Percentiles rank a stretch among this genome's conserved stretches.
Evolutionary conservation across 2,113 vertebrate genomes (phyloP).

Genomic region (Tympanuchus pallidicinctus): DNA sequence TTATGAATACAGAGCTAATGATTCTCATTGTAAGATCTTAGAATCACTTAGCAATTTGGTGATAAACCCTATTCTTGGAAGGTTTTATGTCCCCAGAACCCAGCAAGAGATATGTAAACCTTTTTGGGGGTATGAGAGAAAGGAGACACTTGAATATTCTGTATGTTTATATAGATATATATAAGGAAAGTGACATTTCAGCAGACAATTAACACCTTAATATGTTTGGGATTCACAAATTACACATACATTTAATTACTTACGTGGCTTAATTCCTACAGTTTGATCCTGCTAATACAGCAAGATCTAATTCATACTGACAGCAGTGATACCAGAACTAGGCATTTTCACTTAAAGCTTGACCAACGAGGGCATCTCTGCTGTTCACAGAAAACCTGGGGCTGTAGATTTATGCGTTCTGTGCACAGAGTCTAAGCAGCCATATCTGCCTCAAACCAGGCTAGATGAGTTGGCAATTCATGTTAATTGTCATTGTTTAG

Average conservation of each 20-base stretch:
- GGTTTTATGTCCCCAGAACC: not conserved
- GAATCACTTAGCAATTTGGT: not conserved
- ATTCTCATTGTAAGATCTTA: not conserved
- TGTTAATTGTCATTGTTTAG: fast-evolving
- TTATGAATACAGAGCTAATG: not conserved
- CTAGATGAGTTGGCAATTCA: not conserved
- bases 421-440: not conserved
- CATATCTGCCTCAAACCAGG: not conserved
- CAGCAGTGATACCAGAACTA: not conserved
- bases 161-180: not conserved
- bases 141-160: not conserved
- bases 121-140: not conserved
- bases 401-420: not conserved
- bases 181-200: not conserved
- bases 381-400: not conserved
- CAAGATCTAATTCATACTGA: not conserved
- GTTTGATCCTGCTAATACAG: not conserved
- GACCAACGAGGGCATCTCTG: fast-evolving
- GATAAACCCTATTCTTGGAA: not conserved
- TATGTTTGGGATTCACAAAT: not conserved
- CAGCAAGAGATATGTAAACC: not conserved
- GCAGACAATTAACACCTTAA: not conserved
- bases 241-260: not conserved
- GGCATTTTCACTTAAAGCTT: not conserved
- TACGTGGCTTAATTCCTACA: not conserved